Evolutionary conservation across 2,888 invertebrate species (phyloP), one percentile per base, ranked within the genome.

Genomic region (Polylopha cassiicola): DNA sequence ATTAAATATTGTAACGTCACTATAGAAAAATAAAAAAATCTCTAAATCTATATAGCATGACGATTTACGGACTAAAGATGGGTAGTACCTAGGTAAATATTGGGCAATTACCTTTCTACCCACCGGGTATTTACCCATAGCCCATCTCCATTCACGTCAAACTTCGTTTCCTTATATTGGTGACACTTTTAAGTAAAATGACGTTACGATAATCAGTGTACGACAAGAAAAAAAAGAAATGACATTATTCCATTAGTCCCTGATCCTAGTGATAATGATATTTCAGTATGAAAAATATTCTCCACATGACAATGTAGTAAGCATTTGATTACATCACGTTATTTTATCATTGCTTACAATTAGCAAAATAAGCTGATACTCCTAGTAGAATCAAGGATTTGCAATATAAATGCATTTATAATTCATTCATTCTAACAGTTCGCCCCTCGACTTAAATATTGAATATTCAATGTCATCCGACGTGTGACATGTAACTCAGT

Each of bases 331-430:
- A 52, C 41, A 43, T 33, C 44, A 52, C 50, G 49, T 51, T 28
- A 21, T 33, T 27, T 43, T 55, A 53, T 30, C 39, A 48, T 44
- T 46, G 48, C 51, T 47, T 45, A 49, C 41, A 49, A 46, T 50
- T 51, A 51, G 51, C 52, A 54, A 51, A 48, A 50, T 51, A 49
- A 57, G 56, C 54, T 54, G 37, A 46, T 42, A 39, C 43, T 45
- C 47, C 50, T 53, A 53, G 50, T 60, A 52, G 57, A 68, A 68
- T 58, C 60, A 58, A 63, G 57, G 54, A 68, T 63, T 71, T 68
- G 74, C 69, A 65, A 65, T 70, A 71, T 81, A 81, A 81, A 81
- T 81, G 79, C 80, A 76, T 70, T 66, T 68, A 58, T 73, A 53
- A 55, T 62, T 58, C 59, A 53, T 61, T 59, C 58, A 51, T 43